Conservation (phyloP, 2,113 vertebrate genomes). For the Nannospalax galili region DNA sequence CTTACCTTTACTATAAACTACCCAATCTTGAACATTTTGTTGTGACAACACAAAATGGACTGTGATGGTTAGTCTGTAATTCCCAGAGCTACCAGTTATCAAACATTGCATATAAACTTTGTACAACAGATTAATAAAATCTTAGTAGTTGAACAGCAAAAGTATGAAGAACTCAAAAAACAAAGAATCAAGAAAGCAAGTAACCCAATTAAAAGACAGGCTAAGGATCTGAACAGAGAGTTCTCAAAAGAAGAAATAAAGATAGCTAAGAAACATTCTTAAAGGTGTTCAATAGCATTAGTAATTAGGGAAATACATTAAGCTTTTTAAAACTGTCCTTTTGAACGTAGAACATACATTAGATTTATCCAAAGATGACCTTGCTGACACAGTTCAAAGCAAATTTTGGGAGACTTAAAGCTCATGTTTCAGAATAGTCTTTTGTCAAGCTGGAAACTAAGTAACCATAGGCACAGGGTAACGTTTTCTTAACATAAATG, state of each 20-base stretch:
- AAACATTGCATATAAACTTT: slow-evolving; percentile 6
- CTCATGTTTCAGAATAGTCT: slow-evolving; percentile 10
- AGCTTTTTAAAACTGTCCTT: background rate
- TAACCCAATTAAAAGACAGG: too few species aligned
- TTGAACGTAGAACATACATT: background rate
- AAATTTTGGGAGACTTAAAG: background rate
- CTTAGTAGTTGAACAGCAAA: background rate
- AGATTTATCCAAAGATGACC: background rate
- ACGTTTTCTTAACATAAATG: slow-evolving; percentile 11
- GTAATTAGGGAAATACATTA: too few species aligned
- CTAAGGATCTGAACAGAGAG: too few species aligned
- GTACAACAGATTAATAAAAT: background rate
- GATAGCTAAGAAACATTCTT: too few species aligned
- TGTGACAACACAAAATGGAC: background rate
- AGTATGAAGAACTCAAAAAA: too few species aligned
- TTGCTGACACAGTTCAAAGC: background rate
- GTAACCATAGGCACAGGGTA: background rate
- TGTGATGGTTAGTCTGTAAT: background rate
- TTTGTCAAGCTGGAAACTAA: background rate
- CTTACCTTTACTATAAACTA: background rate
- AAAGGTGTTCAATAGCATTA: too few species aligned
- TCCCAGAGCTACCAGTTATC: background rate
- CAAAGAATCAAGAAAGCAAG: too few species aligned
- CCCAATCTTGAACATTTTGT: too few species aligned
- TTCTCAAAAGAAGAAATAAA: too few species aligned